phyloP scores from a whole-genome alignment of 1,140 invertebrate genomes.

The Camponotus pennsylvanicus region DNA sequence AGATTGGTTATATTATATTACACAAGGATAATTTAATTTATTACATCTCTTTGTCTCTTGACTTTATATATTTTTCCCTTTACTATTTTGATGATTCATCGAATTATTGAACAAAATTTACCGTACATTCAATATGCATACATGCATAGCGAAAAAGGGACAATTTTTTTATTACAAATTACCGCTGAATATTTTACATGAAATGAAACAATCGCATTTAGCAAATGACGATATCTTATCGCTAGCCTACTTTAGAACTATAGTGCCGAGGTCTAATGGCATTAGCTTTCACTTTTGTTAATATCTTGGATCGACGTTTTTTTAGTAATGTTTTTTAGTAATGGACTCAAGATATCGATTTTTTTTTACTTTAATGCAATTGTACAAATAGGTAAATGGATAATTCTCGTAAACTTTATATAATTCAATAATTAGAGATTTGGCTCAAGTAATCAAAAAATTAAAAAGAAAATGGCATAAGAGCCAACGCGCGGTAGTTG shows the following conservation, averaged over 20 bases:
- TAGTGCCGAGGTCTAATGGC: not conserved
- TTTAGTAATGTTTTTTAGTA: not conserved
- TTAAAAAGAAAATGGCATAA: too few relatives aligned
- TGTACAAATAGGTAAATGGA: not conserved
- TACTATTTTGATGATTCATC: too few relatives aligned
- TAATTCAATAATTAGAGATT: too few relatives aligned
- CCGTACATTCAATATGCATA: not conserved
- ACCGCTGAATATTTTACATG: not conserved
- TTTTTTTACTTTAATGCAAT: constrained; percentile 15
- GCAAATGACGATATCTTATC: constrained; percentile 41
- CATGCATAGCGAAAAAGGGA: not conserved
- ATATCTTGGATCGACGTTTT: constrained; percentile 15
- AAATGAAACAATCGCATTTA: not conserved
- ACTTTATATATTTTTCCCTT: too few relatives aligned
- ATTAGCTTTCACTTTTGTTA: constrained; percentile 32
- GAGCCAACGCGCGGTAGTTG: too few relatives aligned
- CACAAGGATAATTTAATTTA: too few relatives aligned
- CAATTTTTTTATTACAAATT: constrained; percentile 23
- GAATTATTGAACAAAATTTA: not conserved
- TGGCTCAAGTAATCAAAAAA: too few relatives aligned
- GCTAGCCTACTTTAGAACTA: constrained; percentile 25
- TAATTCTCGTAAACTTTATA: not conserved
- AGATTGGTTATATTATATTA: too few relatives aligned
- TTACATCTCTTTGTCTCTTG: too few relatives aligned
- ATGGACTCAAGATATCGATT: not conserved